Evolutionary conservation across 2,797 vertebrate genomes (phyloP).

Genomic region (Syngnathus acus): DNA sequence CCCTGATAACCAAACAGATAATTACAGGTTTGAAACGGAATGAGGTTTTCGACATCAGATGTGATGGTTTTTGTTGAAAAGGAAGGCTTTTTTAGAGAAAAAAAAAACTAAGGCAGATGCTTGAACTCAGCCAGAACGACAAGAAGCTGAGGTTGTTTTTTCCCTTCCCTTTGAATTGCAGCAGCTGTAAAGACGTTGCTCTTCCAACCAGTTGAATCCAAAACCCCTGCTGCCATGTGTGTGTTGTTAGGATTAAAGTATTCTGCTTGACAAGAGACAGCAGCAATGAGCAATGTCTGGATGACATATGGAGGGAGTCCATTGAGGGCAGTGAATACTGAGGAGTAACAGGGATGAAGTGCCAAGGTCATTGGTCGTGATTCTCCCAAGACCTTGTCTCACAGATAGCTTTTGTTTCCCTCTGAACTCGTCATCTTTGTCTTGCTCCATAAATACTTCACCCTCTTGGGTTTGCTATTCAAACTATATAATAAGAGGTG

Average conservation of each 20-base stretch:
- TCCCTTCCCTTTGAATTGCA: constrained; percentile 39
- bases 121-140: constrained; percentile 23
- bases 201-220: constrained; percentile 15
- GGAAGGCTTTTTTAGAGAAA: constrained; percentile 20
- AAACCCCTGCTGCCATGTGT: constrained; percentile 29
- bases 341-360: constrained; percentile 10
- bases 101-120: constrained; percentile 31
- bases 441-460: constrained; percentile 22
- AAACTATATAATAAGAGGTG: neutral
- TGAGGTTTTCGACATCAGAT: constrained; percentile 32
- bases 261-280: constrained; percentile 12
- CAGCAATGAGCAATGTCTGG: constrained; percentile 28
- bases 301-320: constrained; percentile 31
- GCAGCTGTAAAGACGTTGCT: constrained; percentile 34
- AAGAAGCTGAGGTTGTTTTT: constrained; percentile 18
- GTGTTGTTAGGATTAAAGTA: constrained; percentile 25
- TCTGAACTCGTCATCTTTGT: constrained; percentile 14
- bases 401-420: constrained; percentile 6
- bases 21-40: constrained; percentile 20
- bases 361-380: constrained; percentile 32
- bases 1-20: constrained; percentile 35
- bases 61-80: constrained; percentile 22
- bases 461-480: constrained; percentile 8
- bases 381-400: constrained; percentile 34
- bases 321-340: neutral